These are phyloP conservation scores for Microplitis mediator DNA, from an alignment of 1,140 invertebrate genomes.

Conservation along the genomic window DNA sequence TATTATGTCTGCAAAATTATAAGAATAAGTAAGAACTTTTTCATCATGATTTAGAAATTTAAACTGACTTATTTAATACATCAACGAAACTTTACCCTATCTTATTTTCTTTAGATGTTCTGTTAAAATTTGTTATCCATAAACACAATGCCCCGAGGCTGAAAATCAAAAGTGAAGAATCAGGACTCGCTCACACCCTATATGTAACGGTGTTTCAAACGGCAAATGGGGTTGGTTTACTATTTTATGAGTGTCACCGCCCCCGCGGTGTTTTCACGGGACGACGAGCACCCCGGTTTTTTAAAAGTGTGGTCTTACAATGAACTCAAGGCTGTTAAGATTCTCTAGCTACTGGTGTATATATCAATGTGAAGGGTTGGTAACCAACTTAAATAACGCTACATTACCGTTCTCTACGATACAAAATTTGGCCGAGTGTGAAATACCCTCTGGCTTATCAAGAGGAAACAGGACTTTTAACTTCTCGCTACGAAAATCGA, in stretches of 20 bases:
- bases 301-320: slow-evolving; percentile 20
- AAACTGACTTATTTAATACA: too few species aligned
- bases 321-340: not conserved
- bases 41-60: too few species aligned
- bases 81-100: too few species aligned
- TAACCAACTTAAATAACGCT: slow-evolving; percentile 63
- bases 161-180: slow-evolving; percentile 8
- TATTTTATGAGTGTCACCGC: slow-evolving; percentile 58
- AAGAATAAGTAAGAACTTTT: too few species aligned
- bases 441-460: slow-evolving; percentile 62
- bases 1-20: too few species aligned
- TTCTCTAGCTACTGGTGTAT: not conserved
- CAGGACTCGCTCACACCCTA: not conserved
- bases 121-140: not conserved
- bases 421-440: slow-evolving; percentile 59
- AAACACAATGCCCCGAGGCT: not conserved
- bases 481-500: not conserved
- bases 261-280: slow-evolving; percentile 59
- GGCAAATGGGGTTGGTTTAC: slow-evolving; percentile 41
- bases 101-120: too few species aligned
- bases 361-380: slow-evolving; percentile 32
- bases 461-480: slow-evolving; percentile 38
- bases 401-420: slow-evolving; percentile 54
- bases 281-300: slow-evolving; percentile 52
- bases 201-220: slow-evolving; percentile 31